phyloP scores from a whole-genome alignment of 2,888 invertebrate genomes.

The Parapristionchus giblindavisi region DNA sequence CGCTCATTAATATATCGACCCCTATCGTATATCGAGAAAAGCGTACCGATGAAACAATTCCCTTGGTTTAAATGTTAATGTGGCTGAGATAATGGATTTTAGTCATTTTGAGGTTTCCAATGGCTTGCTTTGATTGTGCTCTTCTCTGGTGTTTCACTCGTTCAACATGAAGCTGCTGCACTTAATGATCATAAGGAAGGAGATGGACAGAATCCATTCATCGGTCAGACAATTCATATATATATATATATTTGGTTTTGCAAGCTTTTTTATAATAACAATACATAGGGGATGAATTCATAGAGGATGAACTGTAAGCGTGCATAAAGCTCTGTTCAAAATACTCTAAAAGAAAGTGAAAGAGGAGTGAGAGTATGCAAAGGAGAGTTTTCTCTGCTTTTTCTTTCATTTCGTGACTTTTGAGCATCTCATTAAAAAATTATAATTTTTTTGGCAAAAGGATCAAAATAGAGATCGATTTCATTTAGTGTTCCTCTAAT shows the following conservation, averaged over 20 bases:
- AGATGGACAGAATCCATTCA: slow-evolving; percentile 42
- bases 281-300: slow-evolving; percentile 82
- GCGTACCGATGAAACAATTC: neutral
- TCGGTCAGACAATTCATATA: too few species aligned
- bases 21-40: neutral
- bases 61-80: neutral
- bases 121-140: slow-evolving; percentile 64
- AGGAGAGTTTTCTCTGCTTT: too few species aligned
- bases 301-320: slow-evolving; percentile 85
- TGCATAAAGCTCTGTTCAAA: slow-evolving; percentile 40
- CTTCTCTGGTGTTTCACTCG: slow-evolving; percentile 72
- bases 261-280: slow-evolving; percentile 75
- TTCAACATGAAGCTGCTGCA: slow-evolving; percentile 70
- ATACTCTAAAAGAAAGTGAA: too few species aligned
- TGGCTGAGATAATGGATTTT: neutral
- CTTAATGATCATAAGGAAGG: neutral
- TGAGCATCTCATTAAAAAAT: too few species aligned
- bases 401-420: too few species aligned
- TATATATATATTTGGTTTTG: too few species aligned
- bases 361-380: too few species aligned
- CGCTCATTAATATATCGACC: neutral
- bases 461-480: too few species aligned
- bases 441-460: too few species aligned
- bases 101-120: slow-evolving; percentile 55
- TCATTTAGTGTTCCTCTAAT: too few species aligned